Conservation (phyloP, 2,797 vertebrate species). For the Sardinella longiceps region DNA sequence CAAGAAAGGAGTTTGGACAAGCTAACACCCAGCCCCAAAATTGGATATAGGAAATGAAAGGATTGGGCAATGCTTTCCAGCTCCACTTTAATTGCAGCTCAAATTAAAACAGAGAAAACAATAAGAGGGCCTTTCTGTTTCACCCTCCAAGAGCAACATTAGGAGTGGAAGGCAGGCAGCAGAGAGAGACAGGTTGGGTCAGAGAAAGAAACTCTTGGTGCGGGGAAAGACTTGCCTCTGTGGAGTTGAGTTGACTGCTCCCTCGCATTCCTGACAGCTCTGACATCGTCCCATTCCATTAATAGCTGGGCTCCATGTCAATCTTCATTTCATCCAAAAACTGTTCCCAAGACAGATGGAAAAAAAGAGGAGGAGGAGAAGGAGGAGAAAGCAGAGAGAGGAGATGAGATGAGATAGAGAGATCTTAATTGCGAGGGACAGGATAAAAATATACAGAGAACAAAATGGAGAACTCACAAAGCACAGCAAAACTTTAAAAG, state of each 20-base stretch:
- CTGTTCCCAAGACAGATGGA: neutral
- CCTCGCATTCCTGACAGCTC: neutral
- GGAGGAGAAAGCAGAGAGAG: neutral
- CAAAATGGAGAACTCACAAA: neutral
- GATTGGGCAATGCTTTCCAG: slow-evolving; percentile 41
- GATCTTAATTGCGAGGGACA: neutral
- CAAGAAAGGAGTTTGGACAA: slow-evolving; percentile 37
- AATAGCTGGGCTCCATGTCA: slow-evolving; percentile 22
- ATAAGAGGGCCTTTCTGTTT: slow-evolving; percentile 21
- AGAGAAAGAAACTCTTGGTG: neutral
- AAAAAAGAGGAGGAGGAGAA: neutral
- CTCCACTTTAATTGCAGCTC: slow-evolving; percentile 40
- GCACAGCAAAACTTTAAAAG: neutral
- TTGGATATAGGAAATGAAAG: slow-evolving; percentile 40
- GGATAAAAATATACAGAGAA: neutral
- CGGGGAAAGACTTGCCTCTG: neutral
- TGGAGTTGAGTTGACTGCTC: neutral
- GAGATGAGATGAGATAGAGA: neutral
- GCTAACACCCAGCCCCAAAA: slow-evolving; percentile 45
- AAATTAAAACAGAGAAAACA: slow-evolving; percentile 40
- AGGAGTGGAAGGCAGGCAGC: neutral
- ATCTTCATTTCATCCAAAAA: slow-evolving; percentile 20
- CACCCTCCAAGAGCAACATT: slow-evolving; percentile 28
- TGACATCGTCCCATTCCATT: slow-evolving; percentile 16
- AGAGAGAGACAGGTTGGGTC: slow-evolving; percentile 3